These are phyloP conservation scores for Alcedo quadribrachys DNA, from an alignment of 2,797 vertebrate species.

Conservation along the genomic window DNA sequence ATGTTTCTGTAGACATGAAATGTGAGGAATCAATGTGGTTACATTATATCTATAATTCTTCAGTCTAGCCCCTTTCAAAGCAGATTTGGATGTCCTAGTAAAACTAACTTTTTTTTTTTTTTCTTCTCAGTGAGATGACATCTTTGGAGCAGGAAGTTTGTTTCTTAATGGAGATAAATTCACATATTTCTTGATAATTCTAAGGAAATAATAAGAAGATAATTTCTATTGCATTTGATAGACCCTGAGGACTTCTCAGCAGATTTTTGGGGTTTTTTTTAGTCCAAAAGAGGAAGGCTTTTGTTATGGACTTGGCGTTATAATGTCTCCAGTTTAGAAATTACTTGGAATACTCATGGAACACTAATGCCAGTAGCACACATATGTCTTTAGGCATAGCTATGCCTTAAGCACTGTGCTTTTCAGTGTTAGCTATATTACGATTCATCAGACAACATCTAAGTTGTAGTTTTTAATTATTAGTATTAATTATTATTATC, in stretches of 20 bases:
- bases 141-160: not conserved
- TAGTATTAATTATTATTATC: slow-evolving; percentile 20
- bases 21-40: not conserved
- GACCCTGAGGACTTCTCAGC: not conserved
- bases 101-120: not conserved
- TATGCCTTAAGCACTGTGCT: not conserved
- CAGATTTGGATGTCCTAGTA: not conserved
- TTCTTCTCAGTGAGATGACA: not conserved
- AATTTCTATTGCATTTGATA: not conserved
- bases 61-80: not conserved
- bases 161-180: not conserved
- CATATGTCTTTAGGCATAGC: not conserved
- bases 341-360: not conserved
- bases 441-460: not conserved
- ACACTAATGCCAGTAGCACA: not conserved
- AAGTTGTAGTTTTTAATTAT: not conserved
- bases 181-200: not conserved
- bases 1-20: not conserved
- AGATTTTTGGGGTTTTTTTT: not conserved
- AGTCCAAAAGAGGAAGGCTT: not conserved
- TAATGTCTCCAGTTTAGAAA: not conserved
- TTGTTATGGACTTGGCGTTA: not conserved
- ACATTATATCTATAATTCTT: not conserved
- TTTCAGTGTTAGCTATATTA: not conserved
- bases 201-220: not conserved